Conservation (phyloP, 1,140 invertebrate genomes). For the Leucophenga varia region DNA sequence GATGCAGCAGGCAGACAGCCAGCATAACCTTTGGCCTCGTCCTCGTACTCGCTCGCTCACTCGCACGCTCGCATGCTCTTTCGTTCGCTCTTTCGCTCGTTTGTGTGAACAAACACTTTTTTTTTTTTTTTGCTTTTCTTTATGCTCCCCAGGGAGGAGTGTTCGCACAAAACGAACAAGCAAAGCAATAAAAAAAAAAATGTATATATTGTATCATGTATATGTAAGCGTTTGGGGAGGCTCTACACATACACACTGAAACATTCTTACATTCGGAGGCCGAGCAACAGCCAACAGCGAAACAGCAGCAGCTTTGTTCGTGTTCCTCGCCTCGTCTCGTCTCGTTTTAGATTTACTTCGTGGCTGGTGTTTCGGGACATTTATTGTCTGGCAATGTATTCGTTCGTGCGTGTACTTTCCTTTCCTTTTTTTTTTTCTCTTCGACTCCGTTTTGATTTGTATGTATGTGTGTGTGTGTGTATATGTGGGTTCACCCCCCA, state of each 20-base stretch:
- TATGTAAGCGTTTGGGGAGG: background rate
- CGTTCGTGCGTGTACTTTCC: no score
- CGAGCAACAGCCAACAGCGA: slow-evolving; percentile 7
- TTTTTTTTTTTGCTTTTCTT: background rate
- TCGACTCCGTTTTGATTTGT: slow-evolving; percentile 6
- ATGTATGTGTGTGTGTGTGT: background rate
- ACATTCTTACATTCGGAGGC: no score
- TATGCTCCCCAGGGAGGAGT: no score
- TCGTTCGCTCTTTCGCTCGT: background rate
- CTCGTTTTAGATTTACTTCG: background rate
- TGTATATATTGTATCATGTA: slow-evolving; percentile 2
- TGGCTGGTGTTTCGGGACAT: no score
- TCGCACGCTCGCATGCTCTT: background rate
- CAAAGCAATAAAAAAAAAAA: no score
- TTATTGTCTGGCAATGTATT: no score
- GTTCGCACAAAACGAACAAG: no score
- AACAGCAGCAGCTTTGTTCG: slow-evolving; percentile 12
- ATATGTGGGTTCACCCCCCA: background rate
- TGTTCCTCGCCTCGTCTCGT: slow-evolving; percentile 16
- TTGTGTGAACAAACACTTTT: no score
- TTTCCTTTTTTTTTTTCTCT: slow-evolving; percentile 9
- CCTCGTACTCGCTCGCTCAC: slow-evolving; percentile 11
- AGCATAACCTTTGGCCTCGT: slow-evolving; percentile 23
- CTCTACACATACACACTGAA: slow-evolving; percentile 1
- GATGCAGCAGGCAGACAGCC: background rate